These are phyloP conservation scores for Thamnophis sirtalis DNA, from an alignment of 2,113 vertebrate species.

Conservation along the genomic window DNA sequence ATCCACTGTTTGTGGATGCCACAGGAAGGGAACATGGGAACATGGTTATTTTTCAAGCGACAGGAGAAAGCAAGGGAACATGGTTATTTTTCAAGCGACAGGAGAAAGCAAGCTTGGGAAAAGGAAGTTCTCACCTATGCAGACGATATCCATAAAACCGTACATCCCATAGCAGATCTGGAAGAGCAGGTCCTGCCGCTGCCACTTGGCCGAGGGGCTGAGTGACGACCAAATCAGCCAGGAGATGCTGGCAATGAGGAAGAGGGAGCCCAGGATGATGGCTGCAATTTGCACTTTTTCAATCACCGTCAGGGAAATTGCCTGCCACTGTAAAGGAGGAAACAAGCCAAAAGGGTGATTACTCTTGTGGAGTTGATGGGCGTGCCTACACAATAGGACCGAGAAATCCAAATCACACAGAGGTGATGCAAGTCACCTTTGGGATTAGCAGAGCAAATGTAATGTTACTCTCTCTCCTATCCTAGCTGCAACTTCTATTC, in stretches of 20 bases:
- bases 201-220: conserved; percentile 95
- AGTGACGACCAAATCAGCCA: conserved; percentile 96
- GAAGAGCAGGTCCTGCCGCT: conserved; percentile 92
- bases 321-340: conserved; percentile 81
- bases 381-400: not conserved
- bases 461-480: not conserved
- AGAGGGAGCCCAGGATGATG: conserved; percentile 90
- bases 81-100: not conserved
- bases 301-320: conserved; percentile 91
- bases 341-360: conserved; percentile 37
- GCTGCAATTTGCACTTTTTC: conserved; percentile 95
- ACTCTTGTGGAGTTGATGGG: not conserved
- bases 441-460: not conserved
- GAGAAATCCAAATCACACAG: not conserved
- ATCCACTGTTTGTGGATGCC: not conserved
- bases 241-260: conserved; percentile 94
- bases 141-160: conserved; percentile 95
- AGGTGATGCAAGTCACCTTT: not conserved
- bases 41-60: not conserved
- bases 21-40: no score
- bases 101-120: not conserved
- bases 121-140: conserved; percentile 79
- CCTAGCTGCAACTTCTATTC: not conserved
- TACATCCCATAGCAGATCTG: conserved; percentile 98
- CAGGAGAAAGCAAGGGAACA: not conserved